Conservation (phyloP, 2,797 vertebrate species). For the Stomatorhinus walkeri region DNA sequence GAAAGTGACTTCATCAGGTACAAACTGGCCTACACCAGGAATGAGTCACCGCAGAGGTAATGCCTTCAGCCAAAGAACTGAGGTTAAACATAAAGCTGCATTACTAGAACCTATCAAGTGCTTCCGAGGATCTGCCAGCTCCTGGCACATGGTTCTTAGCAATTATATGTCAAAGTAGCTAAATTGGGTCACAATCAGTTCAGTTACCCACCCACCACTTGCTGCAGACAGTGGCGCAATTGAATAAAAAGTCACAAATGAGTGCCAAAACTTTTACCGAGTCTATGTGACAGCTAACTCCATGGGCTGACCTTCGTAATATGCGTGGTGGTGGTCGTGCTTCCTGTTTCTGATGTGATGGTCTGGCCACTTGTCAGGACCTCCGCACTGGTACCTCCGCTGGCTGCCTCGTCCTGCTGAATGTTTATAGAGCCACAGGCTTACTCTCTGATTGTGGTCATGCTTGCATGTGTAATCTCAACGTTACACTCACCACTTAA, state of each 20-base stretch:
- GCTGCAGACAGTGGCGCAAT: neutral
- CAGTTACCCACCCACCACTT: neutral
- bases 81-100: neutral
- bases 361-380: slow-evolving; percentile 86
- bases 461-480: neutral
- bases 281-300: neutral
- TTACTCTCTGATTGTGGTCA: neutral
- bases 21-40: neutral
- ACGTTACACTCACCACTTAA: neutral
- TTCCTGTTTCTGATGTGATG: slow-evolving; percentile 83
- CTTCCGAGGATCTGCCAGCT: neutral
- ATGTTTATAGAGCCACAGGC: neutral
- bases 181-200: neutral
- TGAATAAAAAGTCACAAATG: neutral
- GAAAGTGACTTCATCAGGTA: neutral
- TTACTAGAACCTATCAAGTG: neutral
- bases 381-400: slow-evolving; percentile 65
- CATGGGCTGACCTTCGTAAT: slow-evolving; percentile 69
- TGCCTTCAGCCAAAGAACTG: neutral
- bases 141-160: neutral
- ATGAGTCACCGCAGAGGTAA: slow-evolving; percentile 1
- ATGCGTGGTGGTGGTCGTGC: slow-evolving; percentile 85
- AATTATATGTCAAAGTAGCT: neutral
- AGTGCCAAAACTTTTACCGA: neutral
- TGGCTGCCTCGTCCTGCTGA: slow-evolving; percentile 57